Percentiles rank a stretch among this genome's conserved stretches.
Evolutionary conservation across 2,888 invertebrate genomes (phyloP).

Genomic region (Elmis aenea): DNA sequence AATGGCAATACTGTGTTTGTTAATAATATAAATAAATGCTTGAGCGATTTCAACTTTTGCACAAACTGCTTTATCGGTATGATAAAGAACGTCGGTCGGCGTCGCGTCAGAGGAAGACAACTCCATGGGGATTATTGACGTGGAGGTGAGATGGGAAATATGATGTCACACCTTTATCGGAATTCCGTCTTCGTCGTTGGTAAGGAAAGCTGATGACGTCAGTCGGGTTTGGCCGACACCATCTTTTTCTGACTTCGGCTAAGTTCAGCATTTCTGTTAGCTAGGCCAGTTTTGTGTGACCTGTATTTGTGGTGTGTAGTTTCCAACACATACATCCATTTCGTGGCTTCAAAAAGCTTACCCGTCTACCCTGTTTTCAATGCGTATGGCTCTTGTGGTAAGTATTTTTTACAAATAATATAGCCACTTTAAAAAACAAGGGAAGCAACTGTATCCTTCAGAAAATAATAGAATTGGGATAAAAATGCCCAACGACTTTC

Average conservation of each 20-base stretch:
- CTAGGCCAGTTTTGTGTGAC: slow-evolving; percentile 14
- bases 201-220: slow-evolving; percentile 16
- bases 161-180: slow-evolving; percentile 17
- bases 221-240: slow-evolving; percentile 12
- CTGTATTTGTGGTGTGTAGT: slow-evolving; percentile 12
- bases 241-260: slow-evolving; percentile 11
- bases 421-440: too few relatives aligned
- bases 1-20: too few relatives aligned
- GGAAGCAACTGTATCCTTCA: too few relatives aligned
- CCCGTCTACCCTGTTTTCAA: slow-evolving; percentile 59
- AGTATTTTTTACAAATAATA: slow-evolving; percentile 49
- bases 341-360: slow-evolving; percentile 38
- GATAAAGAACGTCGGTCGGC: not conserved
- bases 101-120: not conserved
- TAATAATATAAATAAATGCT: too few relatives aligned
- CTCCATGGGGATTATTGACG: not conserved
- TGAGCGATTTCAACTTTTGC: too few relatives aligned
- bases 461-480: too few relatives aligned
- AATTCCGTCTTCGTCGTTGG: slow-evolving; percentile 15
- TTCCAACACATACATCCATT: slow-evolving; percentile 14
- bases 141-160: not conserved
- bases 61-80: not conserved
- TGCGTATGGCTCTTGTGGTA: slow-evolving; percentile 85
- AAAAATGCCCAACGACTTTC: too few relatives aligned
- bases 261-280: slow-evolving; percentile 15